Base-by-base conservation (phyloP, 2,113 vertebrate species). In the Agelaius tricolor region DNA sequence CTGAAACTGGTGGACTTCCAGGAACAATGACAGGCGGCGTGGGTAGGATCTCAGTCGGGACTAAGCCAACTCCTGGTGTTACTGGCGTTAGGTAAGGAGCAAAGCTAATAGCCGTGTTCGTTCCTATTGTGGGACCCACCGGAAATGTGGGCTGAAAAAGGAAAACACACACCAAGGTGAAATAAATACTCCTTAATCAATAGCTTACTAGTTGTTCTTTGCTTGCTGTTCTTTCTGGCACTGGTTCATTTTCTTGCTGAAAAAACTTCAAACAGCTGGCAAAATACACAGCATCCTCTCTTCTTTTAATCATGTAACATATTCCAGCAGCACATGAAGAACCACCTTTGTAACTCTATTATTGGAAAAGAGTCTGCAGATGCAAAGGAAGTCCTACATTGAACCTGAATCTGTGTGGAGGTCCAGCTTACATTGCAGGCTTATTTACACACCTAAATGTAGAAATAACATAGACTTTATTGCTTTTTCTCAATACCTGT, bases 11-110 rank as follows among this genome's bases (percentile, higher is more conserved):
- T 46, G 98, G 98, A 93, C 98, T 99, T 96, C 99, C 99, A 52
- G 99, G 98, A 97, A 99, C 97, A 91, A 99, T 98, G 77, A 99
- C 98, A 8, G 97, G 98, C 49, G 97, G 98, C 43, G 97, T 99
- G 95, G 99, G 98, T 59, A 99, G 98, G 97, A 99, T 99, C 98
- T 99, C 99, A 23, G 99, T 98, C 31, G 98, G 98, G 91, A 99
- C 98, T 93, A 99, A 98, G 95, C 99, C 98, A 98, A 99, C 99
- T 96, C 99, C 99, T 7, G 98, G 98, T 96, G 98, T 98, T 96
- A 99, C 95, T 21, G 98, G 98, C 55, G 99, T 99, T 98, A 99
- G 96, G 97, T 99, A 99, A 84, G 99, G 98, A 95, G 99, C 98
- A 98, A 99, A 99, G 97, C 99, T 98, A 94, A 99, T 98, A 95